Conservation (phyloP, 2,888 invertebrate species). For the Helleia helle region DNA sequence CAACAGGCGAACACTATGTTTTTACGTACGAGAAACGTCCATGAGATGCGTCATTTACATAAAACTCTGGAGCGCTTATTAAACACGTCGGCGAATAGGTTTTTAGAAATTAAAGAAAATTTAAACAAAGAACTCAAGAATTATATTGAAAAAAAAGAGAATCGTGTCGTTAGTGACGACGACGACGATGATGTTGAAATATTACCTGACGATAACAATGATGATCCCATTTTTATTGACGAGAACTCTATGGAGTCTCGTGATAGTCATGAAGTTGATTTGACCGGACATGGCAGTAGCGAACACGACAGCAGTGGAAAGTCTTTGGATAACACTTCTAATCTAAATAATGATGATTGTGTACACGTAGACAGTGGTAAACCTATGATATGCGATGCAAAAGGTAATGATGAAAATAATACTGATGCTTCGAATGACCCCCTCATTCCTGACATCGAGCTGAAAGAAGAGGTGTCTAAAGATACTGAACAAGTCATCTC, state of each 20-base stretch:
- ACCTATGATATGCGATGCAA: background rate
- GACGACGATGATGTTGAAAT: constrained; percentile 61
- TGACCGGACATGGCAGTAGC: constrained; percentile 50
- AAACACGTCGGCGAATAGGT: constrained; percentile 66
- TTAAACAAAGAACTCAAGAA: constrained; percentile 68
- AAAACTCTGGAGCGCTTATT: constrained; percentile 69
- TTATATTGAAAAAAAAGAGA: constrained; percentile 51
- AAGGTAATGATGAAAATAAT: constrained; percentile 4
- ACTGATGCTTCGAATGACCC: background rate
- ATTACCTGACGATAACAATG: constrained; percentile 44
- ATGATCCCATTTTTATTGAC: constrained; percentile 68
- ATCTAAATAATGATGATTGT: background rate
- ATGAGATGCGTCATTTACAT: constrained; percentile 69
- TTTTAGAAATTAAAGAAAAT: constrained; percentile 70
- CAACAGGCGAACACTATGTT: constrained; percentile 56
- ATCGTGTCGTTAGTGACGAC: constrained; percentile 38
- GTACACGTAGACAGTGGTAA: constrained; percentile 2
- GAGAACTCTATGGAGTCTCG: constrained; percentile 63
- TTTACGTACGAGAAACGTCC: constrained; percentile 55
- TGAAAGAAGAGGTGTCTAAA: background rate
- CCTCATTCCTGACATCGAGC: constrained; percentile 1
- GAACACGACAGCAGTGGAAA: constrained; percentile 65
- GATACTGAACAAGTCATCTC: background rate
- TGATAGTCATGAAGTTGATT: constrained; percentile 49
- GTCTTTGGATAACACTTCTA: constrained; percentile 17